Base-by-base conservation (phyloP, 2,888 invertebrate genomes). In the Philonicus albiceps region DNA sequence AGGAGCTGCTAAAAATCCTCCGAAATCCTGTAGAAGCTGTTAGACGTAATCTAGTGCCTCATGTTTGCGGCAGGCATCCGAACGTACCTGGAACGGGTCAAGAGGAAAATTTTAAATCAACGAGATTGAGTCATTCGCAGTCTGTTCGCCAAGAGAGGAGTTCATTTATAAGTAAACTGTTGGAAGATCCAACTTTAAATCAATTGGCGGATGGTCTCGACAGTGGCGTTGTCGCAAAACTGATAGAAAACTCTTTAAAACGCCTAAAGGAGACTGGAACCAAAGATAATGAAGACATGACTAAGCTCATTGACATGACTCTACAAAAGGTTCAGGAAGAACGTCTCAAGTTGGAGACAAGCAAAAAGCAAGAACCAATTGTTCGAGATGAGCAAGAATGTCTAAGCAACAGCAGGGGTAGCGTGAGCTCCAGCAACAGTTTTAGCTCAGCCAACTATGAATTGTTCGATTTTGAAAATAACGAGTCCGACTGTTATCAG, bases 21-120 rank as follows among this genome's bases (percentile, higher is more conserved):
- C 93, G 93, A 88, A 95, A 96, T 92, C 96, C 96, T 0, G 96
- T 96, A 8, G 96, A 96, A 93, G 96, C 96, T 19, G 95, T 96
- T 3, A 94, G 94, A 90, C 93, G 95, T 89, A 96, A 96, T 91
- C 93, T 96, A 88, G 95, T 96, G 90, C 96, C 96, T 74, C 96
- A 96, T 90, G 95, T 96, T 85, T 96, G 96, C 91, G 96, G 96
- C 37, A 95, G 95, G 91, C 72, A 43, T 34, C 2, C 64, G 64
- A 64, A 64, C 27, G 8, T 3, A 11, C 1, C 16, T 22, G 64
- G 22, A 8, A 31, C 16, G 13, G 53, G 34, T 27, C 40, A 78
- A 22, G 55, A 78, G 22, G 64, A 86, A 43, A 78, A 53, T 27
- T 78, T 34, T 6, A 64, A 86, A 55, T 55, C 27, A 30, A 3